A percentile compares a stretch with the other conserved stretches of the same genome.
Evolutionary conservation across 2,888 invertebrate genomes (phyloP).

Genomic region (Agelastica alni): DNA sequence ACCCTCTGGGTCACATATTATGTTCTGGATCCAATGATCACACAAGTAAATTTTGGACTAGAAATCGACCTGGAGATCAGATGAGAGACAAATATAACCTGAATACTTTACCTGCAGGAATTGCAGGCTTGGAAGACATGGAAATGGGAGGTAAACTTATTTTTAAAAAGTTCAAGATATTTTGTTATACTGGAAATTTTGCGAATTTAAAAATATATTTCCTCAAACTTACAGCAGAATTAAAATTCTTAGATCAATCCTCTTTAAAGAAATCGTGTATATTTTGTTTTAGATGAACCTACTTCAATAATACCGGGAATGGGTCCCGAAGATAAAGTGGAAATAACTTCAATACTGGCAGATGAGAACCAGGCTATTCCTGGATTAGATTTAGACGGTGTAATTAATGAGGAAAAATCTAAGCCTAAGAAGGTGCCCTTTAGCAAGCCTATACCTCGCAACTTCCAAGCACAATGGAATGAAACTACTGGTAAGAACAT

Average conservation of each 20-base stretch:
- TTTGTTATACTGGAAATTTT: too few relatives aligned
- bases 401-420: constrained; percentile 67
- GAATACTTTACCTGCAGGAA: constrained; percentile 86
- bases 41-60: constrained; percentile 98
- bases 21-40: constrained; percentile 99
- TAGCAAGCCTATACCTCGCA: constrained; percentile 93
- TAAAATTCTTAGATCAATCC: too few relatives aligned
- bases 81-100: constrained; percentile 98
- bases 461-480: constrained; percentile 98
- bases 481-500: constrained; percentile 62
- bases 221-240: too few relatives aligned
- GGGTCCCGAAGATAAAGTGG: constrained; percentile 96
- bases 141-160: constrained; percentile 67
- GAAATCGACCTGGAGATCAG: constrained; percentile 96
- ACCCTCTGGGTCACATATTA: constrained; percentile 97
- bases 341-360: constrained; percentile 75
- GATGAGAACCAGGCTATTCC: constrained; percentile 83
- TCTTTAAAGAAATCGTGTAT: too few relatives aligned
- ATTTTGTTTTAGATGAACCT: constrained; percentile 63
- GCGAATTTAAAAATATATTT: too few relatives aligned
- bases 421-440: constrained; percentile 87
- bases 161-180: too few relatives aligned
- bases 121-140: constrained; percentile 71
- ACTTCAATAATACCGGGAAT: constrained; percentile 88
- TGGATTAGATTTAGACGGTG: constrained; percentile 80